phyloP scores from a whole-genome alignment of 1,140 invertebrate genomes.

The Globodera rostochiensis region DNA sequence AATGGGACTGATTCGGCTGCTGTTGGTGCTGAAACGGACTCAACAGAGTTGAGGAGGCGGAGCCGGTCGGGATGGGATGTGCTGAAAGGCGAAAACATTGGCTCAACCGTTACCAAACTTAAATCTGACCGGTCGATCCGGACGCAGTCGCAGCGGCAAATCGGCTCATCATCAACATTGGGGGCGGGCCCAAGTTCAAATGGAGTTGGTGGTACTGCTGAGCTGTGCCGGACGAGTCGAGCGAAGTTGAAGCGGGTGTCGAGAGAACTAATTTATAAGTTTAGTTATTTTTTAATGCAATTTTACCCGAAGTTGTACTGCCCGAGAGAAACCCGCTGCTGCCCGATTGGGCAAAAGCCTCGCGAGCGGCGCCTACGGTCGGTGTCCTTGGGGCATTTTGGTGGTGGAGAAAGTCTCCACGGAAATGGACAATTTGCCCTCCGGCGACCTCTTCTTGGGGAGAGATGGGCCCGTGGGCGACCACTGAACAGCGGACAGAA shows the following conservation, averaged over 20 bases:
- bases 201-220: slow-evolving; percentile 21
- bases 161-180: slow-evolving; percentile 16
- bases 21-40: slow-evolving; percentile 39
- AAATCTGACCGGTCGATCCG: background rate
- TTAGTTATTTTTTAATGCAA: too few species aligned
- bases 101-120: background rate
- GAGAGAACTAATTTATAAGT: background rate
- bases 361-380: slow-evolving; percentile 35
- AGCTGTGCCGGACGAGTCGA: slow-evolving; percentile 30
- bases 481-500: background rate
- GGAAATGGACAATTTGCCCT: background rate
- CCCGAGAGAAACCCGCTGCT: slow-evolving; percentile 38
- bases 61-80: background rate
- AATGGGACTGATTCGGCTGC: slow-evolving; percentile 27
- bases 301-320: slow-evolving; percentile 1
- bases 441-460: background rate
- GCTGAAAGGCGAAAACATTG: background rate
- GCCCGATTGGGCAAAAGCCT: slow-evolving; percentile 50
- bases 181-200: slow-evolving; percentile 7
- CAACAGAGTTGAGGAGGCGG: slow-evolving; percentile 4
- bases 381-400: slow-evolving; percentile 3
- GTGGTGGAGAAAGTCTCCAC: background rate
- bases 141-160: slow-evolving; percentile 3
- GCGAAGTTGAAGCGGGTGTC: slow-evolving; percentile 7
- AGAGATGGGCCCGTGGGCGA: slow-evolving; percentile 4